Evolutionary conservation across 2,888 invertebrate genomes (phyloP).

Genomic region (Diloba caeruleocephala): DNA sequence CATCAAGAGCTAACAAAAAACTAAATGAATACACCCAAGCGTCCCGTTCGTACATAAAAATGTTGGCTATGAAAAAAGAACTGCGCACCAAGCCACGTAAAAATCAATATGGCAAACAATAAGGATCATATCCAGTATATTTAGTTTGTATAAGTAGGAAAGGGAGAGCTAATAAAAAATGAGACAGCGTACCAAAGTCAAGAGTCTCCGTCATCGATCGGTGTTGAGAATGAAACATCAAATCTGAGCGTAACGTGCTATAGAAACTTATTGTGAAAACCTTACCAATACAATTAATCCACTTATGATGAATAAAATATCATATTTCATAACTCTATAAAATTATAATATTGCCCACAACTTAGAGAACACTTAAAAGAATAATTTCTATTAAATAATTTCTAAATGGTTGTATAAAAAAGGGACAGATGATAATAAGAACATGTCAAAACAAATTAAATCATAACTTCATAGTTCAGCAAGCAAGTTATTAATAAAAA

Average conservation of each 20-base stretch:
- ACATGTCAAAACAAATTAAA: conserved; percentile 87
- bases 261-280: conserved; percentile 51
- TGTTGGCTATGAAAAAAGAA: conserved; percentile 57
- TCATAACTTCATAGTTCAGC: conserved; percentile 86
- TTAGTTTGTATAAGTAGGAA: conserved; percentile 74
- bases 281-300: conserved; percentile 59
- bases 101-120: conserved; percentile 86
- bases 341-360: conserved; percentile 36
- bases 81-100: conserved; percentile 67
- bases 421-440: conserved; percentile 73
- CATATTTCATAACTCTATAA: conserved; percentile 67
- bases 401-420: conserved; percentile 53
- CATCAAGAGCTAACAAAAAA: conserved; percentile 34
- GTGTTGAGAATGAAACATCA: conserved; percentile 63
- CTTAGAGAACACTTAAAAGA: conserved; percentile 12
- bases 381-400: conserved; percentile 34
- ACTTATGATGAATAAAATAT: conserved; percentile 64
- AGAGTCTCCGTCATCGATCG: conserved; percentile 87
- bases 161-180: conserved; percentile 75
- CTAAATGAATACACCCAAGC: conserved; percentile 46
- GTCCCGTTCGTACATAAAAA: conserved; percentile 47
- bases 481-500: conserved; percentile 69
- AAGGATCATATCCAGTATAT: conserved; percentile 76
- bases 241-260: conserved; percentile 41
- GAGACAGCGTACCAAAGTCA: conserved; percentile 80